Conservation (phyloP, 2,888 invertebrate species). For the Apodemia mormo region DNA sequence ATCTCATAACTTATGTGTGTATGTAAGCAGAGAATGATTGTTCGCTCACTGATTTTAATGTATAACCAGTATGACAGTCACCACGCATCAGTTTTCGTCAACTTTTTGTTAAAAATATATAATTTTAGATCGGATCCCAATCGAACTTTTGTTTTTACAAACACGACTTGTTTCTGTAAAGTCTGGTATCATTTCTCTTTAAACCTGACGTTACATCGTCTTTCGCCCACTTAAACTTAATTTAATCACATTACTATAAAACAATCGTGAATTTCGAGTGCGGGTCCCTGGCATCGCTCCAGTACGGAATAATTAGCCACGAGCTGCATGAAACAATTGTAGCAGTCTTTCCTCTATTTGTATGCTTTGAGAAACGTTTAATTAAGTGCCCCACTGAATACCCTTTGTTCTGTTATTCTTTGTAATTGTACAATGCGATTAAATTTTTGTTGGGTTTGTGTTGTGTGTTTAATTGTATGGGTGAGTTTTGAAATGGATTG, state of each 20-base stretch:
- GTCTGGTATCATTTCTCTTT: neutral
- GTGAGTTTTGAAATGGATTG: neutral
- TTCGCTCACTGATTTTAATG: too few species aligned
- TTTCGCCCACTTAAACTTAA: slow-evolving; percentile 20
- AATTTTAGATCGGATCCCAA: too few species aligned
- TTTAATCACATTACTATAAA: slow-evolving; percentile 34
- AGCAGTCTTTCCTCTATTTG: slow-evolving; percentile 37
- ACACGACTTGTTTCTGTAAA: too few species aligned
- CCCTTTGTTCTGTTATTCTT: slow-evolving; percentile 32
- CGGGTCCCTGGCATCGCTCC: slow-evolving; percentile 35
- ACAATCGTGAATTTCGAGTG: slow-evolving; percentile 38
- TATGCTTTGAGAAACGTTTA: slow-evolving; percentile 42
- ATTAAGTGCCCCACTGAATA: slow-evolving; percentile 38
- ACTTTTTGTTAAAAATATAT: too few species aligned
- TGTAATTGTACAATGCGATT: slow-evolving; percentile 13
- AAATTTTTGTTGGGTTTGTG: slow-evolving; percentile 17
- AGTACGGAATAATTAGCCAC: slow-evolving; percentile 38
- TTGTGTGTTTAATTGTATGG: neutral
- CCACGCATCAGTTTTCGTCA: too few species aligned
- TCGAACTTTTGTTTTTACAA: too few species aligned
- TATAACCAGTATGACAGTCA: too few species aligned
- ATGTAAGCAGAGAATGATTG: too few species aligned
- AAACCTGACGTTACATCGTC: slow-evolving; percentile 2
- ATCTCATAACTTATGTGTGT: too few species aligned
- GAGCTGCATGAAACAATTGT: slow-evolving; percentile 33